A percentile compares a stretch with the other conserved stretches of the same genome.
These are phyloP conservation scores for Schizotus pectinicornis DNA, from an alignment of 2,888 invertebrate genomes.

Conservation along the genomic window DNA sequence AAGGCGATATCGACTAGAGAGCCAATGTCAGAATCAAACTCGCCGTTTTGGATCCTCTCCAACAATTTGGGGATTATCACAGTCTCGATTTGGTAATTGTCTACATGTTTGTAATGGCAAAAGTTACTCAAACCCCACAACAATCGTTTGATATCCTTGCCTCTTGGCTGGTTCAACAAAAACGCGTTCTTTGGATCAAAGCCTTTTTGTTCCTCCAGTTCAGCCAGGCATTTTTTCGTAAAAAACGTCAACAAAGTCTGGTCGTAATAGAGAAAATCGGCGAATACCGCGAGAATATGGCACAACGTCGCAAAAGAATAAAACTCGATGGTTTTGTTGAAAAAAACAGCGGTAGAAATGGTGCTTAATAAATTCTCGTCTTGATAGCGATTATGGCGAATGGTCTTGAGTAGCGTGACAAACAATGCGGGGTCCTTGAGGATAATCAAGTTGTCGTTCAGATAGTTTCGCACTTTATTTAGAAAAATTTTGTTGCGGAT, in stretches of 20 bases:
- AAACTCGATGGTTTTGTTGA: conserved; percentile 49
- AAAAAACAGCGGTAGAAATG: conserved; percentile 53
- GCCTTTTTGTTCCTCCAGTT: conserved; percentile 38
- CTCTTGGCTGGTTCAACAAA: conserved; percentile 44
- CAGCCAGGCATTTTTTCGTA: conserved; percentile 44
- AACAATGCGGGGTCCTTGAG: conserved; percentile 55
- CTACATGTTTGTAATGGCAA: conserved; percentile 47
- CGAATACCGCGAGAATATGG: conserved; percentile 57
- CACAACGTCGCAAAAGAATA: conserved; percentile 53
- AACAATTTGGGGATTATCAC: conserved; percentile 49
- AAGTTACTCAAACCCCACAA: conserved; percentile 55
- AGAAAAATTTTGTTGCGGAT: conserved; percentile 48
- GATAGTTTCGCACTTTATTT: conserved; percentile 44
- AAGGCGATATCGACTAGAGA: conserved; percentile 51
- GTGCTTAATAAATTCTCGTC: conserved; percentile 53
- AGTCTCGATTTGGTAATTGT: conserved; percentile 41
- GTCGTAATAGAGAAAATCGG: conserved; percentile 54
- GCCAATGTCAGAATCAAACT: conserved; percentile 45
- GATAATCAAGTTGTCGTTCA: conserved; percentile 51
- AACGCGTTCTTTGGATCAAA: conserved; percentile 34
- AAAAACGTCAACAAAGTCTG: conserved; percentile 47
- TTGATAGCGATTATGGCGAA: conserved; percentile 54
- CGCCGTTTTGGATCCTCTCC: conserved; percentile 39
- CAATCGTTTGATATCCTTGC: conserved; percentile 59
- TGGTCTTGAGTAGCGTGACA: conserved; percentile 56